Evolutionary conservation across 2,888 invertebrate species (phyloP).

Genomic region (Mactromeris polynyma): DNA sequence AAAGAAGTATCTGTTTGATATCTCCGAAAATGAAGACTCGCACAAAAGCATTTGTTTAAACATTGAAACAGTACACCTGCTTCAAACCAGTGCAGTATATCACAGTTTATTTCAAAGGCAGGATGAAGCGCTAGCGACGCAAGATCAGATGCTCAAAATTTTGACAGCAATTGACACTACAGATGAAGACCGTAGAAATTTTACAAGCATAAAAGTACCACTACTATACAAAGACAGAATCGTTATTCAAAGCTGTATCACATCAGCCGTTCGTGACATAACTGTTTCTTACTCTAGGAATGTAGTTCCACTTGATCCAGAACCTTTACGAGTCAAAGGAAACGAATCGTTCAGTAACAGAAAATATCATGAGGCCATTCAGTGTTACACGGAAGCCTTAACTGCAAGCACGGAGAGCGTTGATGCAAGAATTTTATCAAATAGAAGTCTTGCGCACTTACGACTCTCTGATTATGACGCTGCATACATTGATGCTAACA

Average conservation of each 20-base stretch:
- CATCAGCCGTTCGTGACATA: background rate
- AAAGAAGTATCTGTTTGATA: constrained; percentile 19
- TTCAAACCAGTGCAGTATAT: constrained; percentile 44
- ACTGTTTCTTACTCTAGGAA: background rate
- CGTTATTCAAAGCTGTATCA: constrained; percentile 20
- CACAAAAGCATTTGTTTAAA: constrained; percentile 12
- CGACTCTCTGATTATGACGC: constrained; percentile 39
- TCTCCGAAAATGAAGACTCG: background rate
- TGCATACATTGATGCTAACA: constrained; percentile 54
- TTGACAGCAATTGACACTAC: constrained; percentile 32
- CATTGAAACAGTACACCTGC: constrained; percentile 39
- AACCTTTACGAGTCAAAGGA: background rate
- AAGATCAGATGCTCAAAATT: constrained; percentile 44
- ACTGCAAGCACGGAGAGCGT: background rate
- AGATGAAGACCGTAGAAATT: constrained; percentile 18
- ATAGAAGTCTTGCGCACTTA: constrained; percentile 40
- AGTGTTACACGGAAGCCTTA: constrained; percentile 44
- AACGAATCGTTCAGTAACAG: constrained; percentile 33
- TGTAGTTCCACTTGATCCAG: background rate
- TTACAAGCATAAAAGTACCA: constrained; percentile 48
- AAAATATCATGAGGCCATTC: constrained; percentile 38
- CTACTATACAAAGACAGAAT: constrained; percentile 19
- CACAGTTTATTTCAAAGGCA: constrained; percentile 54
- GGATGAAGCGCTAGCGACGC: constrained; percentile 42
- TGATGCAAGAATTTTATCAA: constrained; percentile 13